Percentiles rank a stretch among this genome's conserved stretches.
These are phyloP conservation scores for Oxycera nigricornis DNA, from an alignment of 2,888 invertebrate genomes.

Conservation along the genomic window DNA sequence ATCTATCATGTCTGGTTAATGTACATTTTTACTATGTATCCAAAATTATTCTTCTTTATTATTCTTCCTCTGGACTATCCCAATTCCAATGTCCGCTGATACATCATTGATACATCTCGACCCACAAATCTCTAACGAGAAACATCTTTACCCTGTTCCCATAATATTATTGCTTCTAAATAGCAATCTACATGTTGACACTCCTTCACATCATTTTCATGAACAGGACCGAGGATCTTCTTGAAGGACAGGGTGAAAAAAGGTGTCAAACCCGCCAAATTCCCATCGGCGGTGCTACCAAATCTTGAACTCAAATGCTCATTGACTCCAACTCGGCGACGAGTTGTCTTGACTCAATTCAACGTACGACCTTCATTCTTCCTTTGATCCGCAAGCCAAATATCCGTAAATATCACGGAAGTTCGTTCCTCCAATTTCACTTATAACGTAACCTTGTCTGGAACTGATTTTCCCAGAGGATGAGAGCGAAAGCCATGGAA, in stretches of 20 bases:
- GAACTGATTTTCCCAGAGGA: conserved; percentile 30
- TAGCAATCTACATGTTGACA: too few relatives aligned
- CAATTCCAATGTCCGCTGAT: too few relatives aligned
- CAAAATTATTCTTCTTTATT: too few relatives aligned
- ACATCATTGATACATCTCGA: too few relatives aligned
- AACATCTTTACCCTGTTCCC: too few relatives aligned
- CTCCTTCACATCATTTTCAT: background rate
- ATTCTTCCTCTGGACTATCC: too few relatives aligned
- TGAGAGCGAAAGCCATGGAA: background rate
- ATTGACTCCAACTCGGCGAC: conserved; percentile 10
- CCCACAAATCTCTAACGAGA: too few relatives aligned
- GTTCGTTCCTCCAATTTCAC: conserved; percentile 39
- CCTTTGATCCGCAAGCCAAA: conserved; percentile 40
- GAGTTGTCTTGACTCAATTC: conserved; percentile 26
- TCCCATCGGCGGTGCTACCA: background rate
- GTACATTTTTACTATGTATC: too few relatives aligned
- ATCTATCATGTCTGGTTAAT: too few relatives aligned
- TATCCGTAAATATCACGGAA: conserved; percentile 40
- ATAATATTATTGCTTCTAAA: too few relatives aligned
- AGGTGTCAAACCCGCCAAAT: conserved; percentile 2
- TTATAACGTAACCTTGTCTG: conserved; percentile 39
- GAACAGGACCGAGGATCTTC: background rate
- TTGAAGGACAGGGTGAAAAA: background rate
- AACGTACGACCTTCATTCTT: conserved; percentile 38
- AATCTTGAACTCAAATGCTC: conserved; percentile 16